phyloP scores from a whole-genome alignment of 1,140 invertebrate species.

The Sesamia nonagrioides region DNA sequence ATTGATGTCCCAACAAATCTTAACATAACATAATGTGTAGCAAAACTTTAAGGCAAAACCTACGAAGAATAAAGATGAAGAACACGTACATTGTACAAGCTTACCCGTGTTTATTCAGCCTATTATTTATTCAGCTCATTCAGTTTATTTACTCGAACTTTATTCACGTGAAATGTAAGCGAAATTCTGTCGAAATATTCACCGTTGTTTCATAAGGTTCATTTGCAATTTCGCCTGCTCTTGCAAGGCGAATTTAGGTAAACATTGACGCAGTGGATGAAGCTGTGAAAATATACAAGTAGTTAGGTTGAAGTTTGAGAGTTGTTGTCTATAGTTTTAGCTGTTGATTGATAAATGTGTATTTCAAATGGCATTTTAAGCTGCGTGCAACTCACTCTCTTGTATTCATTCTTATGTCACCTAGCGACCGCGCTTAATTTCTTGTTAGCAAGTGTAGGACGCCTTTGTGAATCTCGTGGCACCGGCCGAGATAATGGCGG shows the following conservation, averaged over 20 bases:
- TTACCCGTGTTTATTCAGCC: conserved; percentile 1
- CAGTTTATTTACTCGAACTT: conserved; percentile 6
- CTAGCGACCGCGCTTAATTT: too few species aligned
- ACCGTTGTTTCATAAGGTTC: background rate
- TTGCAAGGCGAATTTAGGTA: conserved; percentile 15
- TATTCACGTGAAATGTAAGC: conserved; percentile 28
- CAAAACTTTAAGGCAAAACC: background rate
- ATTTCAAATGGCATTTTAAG: too few species aligned
- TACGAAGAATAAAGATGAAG: conserved; percentile 18
- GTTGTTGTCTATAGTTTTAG: background rate
- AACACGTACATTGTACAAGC: conserved; percentile 8
- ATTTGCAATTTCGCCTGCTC: background rate
- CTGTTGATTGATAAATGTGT: too few species aligned
- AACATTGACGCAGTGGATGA: background rate
- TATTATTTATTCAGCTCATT: conserved; percentile 37
- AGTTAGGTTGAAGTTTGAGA: background rate
- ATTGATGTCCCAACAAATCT: background rate
- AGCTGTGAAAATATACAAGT: conserved; percentile 7
- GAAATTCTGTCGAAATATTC: conserved; percentile 21
- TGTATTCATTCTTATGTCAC: too few species aligned
- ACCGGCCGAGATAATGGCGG: too few species aligned
- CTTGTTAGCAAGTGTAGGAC: too few species aligned
- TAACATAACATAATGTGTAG: too few species aligned
- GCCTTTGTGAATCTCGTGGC: too few species aligned
- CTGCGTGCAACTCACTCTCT: too few species aligned